A percentile compares a stretch with the other conserved stretches of the same genome.
Evolutionary conservation across 2,113 vertebrate genomes (phyloP).

Genomic region (Zapornia atra): DNA sequence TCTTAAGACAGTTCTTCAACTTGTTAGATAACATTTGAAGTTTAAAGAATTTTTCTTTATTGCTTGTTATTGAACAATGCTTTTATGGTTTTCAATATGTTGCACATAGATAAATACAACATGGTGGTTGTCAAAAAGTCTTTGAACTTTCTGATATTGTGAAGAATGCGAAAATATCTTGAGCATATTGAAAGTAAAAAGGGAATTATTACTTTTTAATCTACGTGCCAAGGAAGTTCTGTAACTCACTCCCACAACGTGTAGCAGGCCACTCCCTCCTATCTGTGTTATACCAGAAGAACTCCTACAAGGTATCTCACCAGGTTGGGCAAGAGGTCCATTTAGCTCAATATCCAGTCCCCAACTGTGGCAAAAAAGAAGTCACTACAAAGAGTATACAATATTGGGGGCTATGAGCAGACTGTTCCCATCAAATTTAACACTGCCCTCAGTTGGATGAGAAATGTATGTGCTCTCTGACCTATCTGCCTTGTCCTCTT

Average conservation of each 20-base stretch:
- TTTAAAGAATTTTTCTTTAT: neutral
- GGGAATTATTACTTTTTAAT: neutral
- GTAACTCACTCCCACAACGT: neutral
- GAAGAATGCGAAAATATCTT: neutral
- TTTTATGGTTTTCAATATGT: neutral
- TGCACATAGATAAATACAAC: neutral
- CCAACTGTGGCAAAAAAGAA: neutral
- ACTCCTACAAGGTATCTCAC: neutral
- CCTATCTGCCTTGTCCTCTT: neutral
- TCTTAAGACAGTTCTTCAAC: neutral
- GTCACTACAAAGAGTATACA: neutral
- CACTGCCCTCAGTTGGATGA: fast-evolving
- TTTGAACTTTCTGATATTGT: neutral
- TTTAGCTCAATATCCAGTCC: neutral
- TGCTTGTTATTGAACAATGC: neutral
- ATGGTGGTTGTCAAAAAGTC: neutral
- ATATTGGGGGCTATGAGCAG: neutral
- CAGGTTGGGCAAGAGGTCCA: neutral
- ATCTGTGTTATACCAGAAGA: neutral
- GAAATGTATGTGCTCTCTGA: neutral
- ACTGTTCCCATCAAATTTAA: neutral
- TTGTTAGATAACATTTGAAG: neutral
- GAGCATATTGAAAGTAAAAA: neutral
- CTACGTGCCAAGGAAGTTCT: neutral
- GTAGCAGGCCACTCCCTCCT: neutral